phyloP scores from a whole-genome alignment of 2,797 vertebrate genomes.

The Phrynocephalus vlangalii region DNA sequence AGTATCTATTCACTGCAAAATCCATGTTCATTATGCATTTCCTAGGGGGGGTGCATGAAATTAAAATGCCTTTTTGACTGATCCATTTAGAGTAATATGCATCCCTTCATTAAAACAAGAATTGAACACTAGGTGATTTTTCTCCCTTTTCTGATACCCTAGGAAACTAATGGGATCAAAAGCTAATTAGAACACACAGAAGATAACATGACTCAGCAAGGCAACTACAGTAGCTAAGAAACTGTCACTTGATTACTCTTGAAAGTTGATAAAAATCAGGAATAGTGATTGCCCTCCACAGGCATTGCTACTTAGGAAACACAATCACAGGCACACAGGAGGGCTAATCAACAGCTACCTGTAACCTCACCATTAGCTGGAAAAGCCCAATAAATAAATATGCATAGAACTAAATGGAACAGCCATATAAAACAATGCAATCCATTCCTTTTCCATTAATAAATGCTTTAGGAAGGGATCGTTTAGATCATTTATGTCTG shows the following conservation, averaged over 20 bases:
- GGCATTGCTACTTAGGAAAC: slow-evolving; percentile 61
- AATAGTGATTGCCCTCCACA: slow-evolving; percentile 63
- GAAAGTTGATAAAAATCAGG: slow-evolving; percentile 64
- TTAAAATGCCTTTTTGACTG: slow-evolving; percentile 45
- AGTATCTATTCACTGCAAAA: slow-evolving; percentile 41
- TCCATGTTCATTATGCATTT: slow-evolving; percentile 65
- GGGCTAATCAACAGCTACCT: slow-evolving; percentile 70
- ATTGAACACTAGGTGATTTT: slow-evolving; percentile 44
- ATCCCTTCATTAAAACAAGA: slow-evolving; percentile 44
- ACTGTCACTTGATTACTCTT: slow-evolving; percentile 65
- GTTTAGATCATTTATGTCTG: neutral
- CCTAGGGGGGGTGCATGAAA: slow-evolving; percentile 55
- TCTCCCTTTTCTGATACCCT: slow-evolving; percentile 42
- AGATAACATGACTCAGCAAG: slow-evolving; percentile 62
- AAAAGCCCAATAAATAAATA: slow-evolving; percentile 67
- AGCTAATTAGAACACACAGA: slow-evolving; percentile 68
- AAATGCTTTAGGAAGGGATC: slow-evolving; percentile 12
- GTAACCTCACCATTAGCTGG: slow-evolving; percentile 47
- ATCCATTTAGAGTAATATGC: slow-evolving; percentile 62
- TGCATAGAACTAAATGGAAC: slow-evolving; percentile 56
- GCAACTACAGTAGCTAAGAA: slow-evolving; percentile 43
- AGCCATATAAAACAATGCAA: slow-evolving; percentile 33
- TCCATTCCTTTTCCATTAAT: slow-evolving; percentile 42
- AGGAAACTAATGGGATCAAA: slow-evolving; percentile 49
- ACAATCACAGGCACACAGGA: slow-evolving; percentile 66